Evolutionary conservation across 37 sponge, comb jelly and placozoan genomes (phyloP).

Genomic region (Cliona cf. orientalis): DNA sequence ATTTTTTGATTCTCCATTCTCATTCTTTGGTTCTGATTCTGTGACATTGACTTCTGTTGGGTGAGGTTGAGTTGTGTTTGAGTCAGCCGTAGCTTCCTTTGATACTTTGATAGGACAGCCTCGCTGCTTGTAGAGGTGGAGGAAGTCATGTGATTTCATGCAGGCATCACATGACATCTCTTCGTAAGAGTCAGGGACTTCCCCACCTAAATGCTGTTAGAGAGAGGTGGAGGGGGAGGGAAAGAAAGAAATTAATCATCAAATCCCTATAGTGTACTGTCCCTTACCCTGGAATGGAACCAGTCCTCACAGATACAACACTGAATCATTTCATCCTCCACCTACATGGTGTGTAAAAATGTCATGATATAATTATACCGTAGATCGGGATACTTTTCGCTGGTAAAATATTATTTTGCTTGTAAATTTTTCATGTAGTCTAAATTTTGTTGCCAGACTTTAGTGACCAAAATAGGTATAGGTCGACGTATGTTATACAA

Average conservation of each 20-base stretch:
- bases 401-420: too few relatives aligned
- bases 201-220: constrained; percentile 71
- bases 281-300: constrained; percentile 90
- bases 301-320: constrained; percentile 98
- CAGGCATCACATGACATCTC: constrained; percentile 87
- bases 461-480: too few relatives aligned
- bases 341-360: too few relatives aligned
- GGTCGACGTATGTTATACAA: too few relatives aligned
- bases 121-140: constrained; percentile 27
- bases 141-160: constrained; percentile 69
- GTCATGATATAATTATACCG: too few relatives aligned
- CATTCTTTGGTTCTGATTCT: not conserved
- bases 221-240: not conserved
- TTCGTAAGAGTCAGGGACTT: constrained; percentile 49
- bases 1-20: not conserved
- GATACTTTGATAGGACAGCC: constrained; percentile 4
- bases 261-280: not conserved
- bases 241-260: too few relatives aligned
- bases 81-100: not conserved
- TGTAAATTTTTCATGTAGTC: too few relatives aligned
- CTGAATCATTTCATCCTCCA: constrained; percentile 95
- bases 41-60: not conserved
- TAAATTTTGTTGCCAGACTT: too few relatives aligned
- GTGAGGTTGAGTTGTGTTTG: not conserved
- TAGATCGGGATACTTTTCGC: too few relatives aligned